A percentile compares a stretch with the other conserved stretches of the same genome.
These are phyloP conservation scores for Nephrotoma appendiculata DNA, from an alignment of 2,888 invertebrate genomes.

Conservation along the genomic window DNA sequence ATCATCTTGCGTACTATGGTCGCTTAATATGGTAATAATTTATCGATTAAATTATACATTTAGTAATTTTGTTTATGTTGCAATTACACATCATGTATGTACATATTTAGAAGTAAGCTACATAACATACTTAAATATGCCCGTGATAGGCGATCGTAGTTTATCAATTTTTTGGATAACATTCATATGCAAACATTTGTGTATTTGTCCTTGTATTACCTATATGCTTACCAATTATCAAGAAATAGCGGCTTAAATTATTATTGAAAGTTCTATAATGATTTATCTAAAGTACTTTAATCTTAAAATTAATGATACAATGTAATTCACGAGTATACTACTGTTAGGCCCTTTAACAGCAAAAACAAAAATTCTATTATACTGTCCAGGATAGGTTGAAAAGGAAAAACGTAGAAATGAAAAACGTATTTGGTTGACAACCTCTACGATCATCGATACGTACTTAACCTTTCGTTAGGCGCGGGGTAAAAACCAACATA, in stretches of 20 bases:
- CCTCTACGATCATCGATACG: too few species aligned
- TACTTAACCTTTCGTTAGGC: too few species aligned
- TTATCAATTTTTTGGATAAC: not conserved
- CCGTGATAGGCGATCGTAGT: not conserved
- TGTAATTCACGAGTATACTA: not conserved
- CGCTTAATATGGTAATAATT: not conserved
- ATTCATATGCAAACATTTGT: not conserved
- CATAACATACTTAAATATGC: not conserved
- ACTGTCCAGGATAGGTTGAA: too few species aligned
- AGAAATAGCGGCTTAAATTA: not conserved
- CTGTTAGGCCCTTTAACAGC: too few species aligned
- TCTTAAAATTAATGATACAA: not conserved
- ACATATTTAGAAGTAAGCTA: too few species aligned
- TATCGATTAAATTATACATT: not conserved
- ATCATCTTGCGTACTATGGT: not conserved
- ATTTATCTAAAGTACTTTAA: not conserved
- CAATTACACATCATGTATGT: not conserved
- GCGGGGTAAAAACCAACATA: too few species aligned
- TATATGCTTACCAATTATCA: not conserved
- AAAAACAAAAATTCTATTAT: too few species aligned
- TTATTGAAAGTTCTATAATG: not conserved
- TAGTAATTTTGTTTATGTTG: not conserved
- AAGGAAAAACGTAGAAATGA: too few species aligned
- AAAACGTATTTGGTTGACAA: too few species aligned
- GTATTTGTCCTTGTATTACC: not conserved